phyloP scores from a whole-genome alignment of 2,797 vertebrate genomes.

The Siniperca obscura region DNA sequence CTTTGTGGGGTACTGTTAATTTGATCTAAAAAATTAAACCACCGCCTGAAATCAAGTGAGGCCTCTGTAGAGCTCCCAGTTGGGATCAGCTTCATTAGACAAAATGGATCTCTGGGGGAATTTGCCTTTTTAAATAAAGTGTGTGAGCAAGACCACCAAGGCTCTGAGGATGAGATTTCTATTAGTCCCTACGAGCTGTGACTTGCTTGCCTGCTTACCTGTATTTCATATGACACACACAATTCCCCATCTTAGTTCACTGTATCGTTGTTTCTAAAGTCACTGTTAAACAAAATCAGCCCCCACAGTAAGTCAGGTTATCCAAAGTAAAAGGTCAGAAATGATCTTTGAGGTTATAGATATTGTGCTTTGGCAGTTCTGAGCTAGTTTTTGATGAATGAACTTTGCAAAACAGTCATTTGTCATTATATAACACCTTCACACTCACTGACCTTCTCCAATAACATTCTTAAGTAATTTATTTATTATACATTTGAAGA shows the following conservation, averaged over 20 bases:
- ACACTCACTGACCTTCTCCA: background rate
- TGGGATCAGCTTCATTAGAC: conserved; percentile 51
- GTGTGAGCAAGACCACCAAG: background rate
- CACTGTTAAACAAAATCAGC: background rate
- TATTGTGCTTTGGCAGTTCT: background rate
- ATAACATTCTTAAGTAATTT: background rate
- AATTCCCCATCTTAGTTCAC: background rate
- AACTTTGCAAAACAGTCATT: conserved; percentile 19
- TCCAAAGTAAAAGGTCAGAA: conserved; percentile 19
- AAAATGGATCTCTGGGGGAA: conserved; percentile 29
- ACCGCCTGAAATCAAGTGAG: conserved; percentile 24
- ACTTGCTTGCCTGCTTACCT: background rate
- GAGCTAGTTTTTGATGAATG: conserved; percentile 8
- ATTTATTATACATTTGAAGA: conserved; percentile 17
- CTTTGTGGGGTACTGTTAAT: conserved; percentile 47
- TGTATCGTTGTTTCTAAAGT: background rate
- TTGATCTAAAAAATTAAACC: conserved; percentile 49
- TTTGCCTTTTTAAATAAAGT: conserved; percentile 45
- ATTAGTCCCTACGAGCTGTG: background rate
- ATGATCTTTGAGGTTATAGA: background rate
- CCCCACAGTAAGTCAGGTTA: background rate
- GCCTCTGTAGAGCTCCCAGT: conserved; percentile 48
- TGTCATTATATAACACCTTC: conserved; percentile 4
- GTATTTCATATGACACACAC: background rate
- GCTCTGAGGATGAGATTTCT: conserved; percentile 1